Base-by-base conservation (phyloP, 2,888 invertebrate genomes). In the Noctua janthe region DNA sequence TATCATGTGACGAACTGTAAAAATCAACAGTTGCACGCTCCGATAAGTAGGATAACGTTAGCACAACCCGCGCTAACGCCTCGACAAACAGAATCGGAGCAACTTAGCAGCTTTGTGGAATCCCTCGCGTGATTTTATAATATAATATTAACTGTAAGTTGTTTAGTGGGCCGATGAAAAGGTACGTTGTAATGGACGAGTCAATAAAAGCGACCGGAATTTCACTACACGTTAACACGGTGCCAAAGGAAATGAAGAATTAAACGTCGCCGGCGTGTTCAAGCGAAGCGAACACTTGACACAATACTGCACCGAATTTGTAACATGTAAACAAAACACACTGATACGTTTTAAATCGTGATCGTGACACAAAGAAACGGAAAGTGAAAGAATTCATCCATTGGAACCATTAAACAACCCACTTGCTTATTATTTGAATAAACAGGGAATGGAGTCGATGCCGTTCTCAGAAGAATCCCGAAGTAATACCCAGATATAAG, bases 91-190 rank as follows among this genome's bases (percentile, higher is more conserved):
- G 85, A 94, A 95, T 96, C 91, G 82, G 82, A 90, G 88, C 88
- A 87, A 90, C 91, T 89, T 78, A 89, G 87, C 82, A 84, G 88
- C 90, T 91, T 90, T 91, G 92, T 92, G 87, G 93, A 93, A 94
- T 93, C 92, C 89, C 91, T 90, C 94, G 91, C 96, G 97, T 97
- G 96, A 96, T 96, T 94, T 96, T 93, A 96, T 96, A 95, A 97
- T 97, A 95, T 93, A 95, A 94, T 91, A 93, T 92, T 96, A 96
- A 96, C 97, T 95, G 96, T 96, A 94, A 91, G 88, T 88, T 93
- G 89, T 94, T 94, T 94, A 93, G 94, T 94, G 91, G 89, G 89
- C 90, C 92, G 91, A 94, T 93, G 93, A 93, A 92, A 93, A 94
- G 91, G 92, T 93, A 92, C 89, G 80, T 82, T 84, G 84, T 91